Percentiles rank a stretch among this genome's conserved stretches.
phyloP scores from a whole-genome alignment of 1,140 invertebrate genomes.

The Theocolax elegans region DNA sequence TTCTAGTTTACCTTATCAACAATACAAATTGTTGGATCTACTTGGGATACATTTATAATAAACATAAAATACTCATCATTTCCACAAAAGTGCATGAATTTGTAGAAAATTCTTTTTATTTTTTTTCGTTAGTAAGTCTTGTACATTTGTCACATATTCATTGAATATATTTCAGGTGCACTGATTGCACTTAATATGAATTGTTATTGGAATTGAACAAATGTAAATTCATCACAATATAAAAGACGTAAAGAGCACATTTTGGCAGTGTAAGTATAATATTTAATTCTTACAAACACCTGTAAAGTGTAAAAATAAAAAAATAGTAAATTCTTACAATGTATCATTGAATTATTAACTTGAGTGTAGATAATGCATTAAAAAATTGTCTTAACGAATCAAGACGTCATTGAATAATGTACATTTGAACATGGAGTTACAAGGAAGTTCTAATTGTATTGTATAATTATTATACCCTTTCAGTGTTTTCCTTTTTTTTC shows the following conservation, averaged over 20 bases:
- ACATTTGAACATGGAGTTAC: constrained; percentile 31
- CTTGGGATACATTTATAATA: too few species aligned
- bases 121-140: constrained; percentile 49
- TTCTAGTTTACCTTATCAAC: too few species aligned
- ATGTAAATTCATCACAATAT: constrained; percentile 44
- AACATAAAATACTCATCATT: too few species aligned
- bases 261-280: constrained; percentile 41
- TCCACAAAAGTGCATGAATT: constrained; percentile 41
- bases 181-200: constrained; percentile 44
- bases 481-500: constrained; percentile 7
- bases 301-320: constrained; percentile 33
- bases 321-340: constrained; percentile 26
- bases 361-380: constrained; percentile 12
- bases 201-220: constrained; percentile 53
- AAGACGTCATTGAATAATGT: constrained; percentile 36
- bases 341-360: constrained; percentile 28
- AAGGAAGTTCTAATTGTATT: constrained; percentile 21
- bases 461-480: constrained; percentile 24
- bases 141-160: constrained; percentile 50
- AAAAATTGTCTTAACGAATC: constrained; percentile 27
- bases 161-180: constrained; percentile 44
- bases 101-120: constrained; percentile 61
- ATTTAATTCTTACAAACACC: constrained; percentile 33
- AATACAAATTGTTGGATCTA: too few species aligned
- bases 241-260: constrained; percentile 43